Conservation (phyloP, 2,888 invertebrate genomes). For the Cylindroiulus punctatus region DNA sequence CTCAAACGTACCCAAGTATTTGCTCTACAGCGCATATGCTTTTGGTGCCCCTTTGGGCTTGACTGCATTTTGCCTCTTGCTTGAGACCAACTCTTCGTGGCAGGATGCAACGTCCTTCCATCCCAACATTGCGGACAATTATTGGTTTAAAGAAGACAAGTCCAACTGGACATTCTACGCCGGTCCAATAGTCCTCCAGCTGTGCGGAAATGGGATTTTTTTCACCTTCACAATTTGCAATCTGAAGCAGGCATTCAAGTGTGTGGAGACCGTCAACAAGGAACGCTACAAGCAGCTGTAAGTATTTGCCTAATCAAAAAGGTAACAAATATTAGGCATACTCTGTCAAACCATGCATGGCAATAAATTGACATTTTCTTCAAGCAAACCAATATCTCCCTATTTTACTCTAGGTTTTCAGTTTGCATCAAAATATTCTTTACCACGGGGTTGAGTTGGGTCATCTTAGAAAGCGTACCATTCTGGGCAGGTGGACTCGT, state of each 20-base stretch:
- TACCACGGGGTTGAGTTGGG: slow-evolving; percentile 55
- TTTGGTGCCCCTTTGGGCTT: slow-evolving; percentile 54
- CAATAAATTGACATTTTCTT: background rate
- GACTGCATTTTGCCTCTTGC: background rate
- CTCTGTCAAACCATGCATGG: too few species aligned
- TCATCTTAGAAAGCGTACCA: slow-evolving; percentile 43
- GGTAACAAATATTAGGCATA: too few species aligned
- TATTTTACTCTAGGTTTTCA: slow-evolving; percentile 38
- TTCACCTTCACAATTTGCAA: slow-evolving; percentile 33
- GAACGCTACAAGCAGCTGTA: slow-evolving; percentile 54
- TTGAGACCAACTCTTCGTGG: slow-evolving; percentile 43
- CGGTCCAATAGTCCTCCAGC: background rate
- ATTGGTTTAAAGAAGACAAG: background rate
- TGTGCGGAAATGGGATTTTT: background rate
- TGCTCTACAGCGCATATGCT: slow-evolving; percentile 36
- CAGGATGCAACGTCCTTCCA: slow-evolving; percentile 44
- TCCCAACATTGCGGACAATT: slow-evolving; percentile 29
- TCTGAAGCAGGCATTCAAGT: slow-evolving; percentile 37
- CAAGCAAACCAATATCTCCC: background rate
- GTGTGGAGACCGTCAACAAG: slow-evolving; percentile 54
- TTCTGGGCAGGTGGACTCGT: background rate
- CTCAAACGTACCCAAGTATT: background rate
- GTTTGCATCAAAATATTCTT: slow-evolving; percentile 54
- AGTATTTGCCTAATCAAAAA: background rate
- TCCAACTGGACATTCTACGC: background rate